A percentile compares a stretch with the other conserved stretches of the same genome.
Conservation (phyloP, 2,888 invertebrate genomes). For the Pachydiplax longipennis region DNA sequence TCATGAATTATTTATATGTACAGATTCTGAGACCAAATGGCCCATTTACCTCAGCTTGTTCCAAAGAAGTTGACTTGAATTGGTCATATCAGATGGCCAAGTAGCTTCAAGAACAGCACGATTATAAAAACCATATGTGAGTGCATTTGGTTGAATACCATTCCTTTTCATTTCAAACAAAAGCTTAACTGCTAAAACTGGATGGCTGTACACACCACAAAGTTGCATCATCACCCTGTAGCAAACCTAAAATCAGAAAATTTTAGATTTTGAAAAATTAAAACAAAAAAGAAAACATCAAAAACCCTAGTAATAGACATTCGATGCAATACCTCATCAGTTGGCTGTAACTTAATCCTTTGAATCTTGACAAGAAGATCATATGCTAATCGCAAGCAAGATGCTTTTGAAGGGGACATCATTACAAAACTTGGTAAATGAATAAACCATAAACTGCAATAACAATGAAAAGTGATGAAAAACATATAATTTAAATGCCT, state of each 20-base stretch:
- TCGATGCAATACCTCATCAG: slow-evolving; percentile 78
- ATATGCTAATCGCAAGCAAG: slow-evolving; percentile 80
- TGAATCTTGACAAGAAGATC: slow-evolving; percentile 89
- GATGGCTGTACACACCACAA: slow-evolving; percentile 93
- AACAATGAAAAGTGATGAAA: slow-evolving; percentile 54
- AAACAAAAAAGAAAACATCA: slow-evolving; percentile 16
- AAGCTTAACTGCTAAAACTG: slow-evolving; percentile 91
- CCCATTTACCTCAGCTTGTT: slow-evolving; percentile 76
- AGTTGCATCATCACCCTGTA: slow-evolving; percentile 98
- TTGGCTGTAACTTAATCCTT: slow-evolving; percentile 78
- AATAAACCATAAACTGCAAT: slow-evolving; percentile 89
- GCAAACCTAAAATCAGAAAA: slow-evolving; percentile 72
- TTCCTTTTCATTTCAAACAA: slow-evolving; percentile 91
- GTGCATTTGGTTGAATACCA: slow-evolving; percentile 94
- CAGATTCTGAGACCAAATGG: not conserved
- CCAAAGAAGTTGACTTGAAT: slow-evolving; percentile 88
- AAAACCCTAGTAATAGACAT: not conserved
- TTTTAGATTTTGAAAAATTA: not conserved
- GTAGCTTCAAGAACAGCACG: slow-evolving; percentile 90
- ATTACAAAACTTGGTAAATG: slow-evolving; percentile 87
- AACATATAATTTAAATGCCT: slow-evolving; percentile 49
- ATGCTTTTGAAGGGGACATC: slow-evolving; percentile 71
- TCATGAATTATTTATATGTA: not conserved
- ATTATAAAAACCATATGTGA: slow-evolving; percentile 93
- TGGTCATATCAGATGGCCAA: slow-evolving; percentile 83